phyloP scores from a whole-genome alignment of 30 jellyfish, hydroid and myxozoan genomes.

The Pelagia noctiluca region DNA sequence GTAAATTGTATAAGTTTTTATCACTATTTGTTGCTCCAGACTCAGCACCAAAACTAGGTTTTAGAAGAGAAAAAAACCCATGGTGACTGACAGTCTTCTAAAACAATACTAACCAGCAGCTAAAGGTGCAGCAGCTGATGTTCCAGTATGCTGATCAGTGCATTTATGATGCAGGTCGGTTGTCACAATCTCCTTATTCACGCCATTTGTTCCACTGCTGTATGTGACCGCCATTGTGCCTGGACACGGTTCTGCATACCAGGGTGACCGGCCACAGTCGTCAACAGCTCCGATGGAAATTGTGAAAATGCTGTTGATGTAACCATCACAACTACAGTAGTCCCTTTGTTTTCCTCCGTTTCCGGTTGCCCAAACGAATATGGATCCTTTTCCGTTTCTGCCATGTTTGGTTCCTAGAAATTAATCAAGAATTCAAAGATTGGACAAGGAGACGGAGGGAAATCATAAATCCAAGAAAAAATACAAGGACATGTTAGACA shows the following conservation, averaged over 20 bases:
- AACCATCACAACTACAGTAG: conserved; percentile 99
- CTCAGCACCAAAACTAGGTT: too few species aligned
- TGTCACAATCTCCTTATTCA: conserved; percentile 88
- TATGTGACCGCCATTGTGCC: conserved; percentile 99
- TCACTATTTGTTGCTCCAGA: too few species aligned
- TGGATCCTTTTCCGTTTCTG: conserved; percentile 92
- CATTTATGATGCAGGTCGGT: conserved; percentile 92
- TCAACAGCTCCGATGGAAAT: conserved; percentile 99
- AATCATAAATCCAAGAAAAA: too few species aligned
- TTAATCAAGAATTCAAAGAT: too few species aligned
- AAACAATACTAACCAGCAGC: conserved; percentile 87
- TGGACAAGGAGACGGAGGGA: too few species aligned
- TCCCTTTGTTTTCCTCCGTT: conserved; percentile 94
- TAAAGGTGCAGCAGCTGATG: conserved; percentile 99
- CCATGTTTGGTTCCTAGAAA: conserved; percentile 81
- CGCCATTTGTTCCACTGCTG: conserved; percentile 93
- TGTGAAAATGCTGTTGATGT: conserved; percentile 89
- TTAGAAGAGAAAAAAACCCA: not conserved
- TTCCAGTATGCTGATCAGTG: conserved; percentile 91
- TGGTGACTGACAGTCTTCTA: not conserved
- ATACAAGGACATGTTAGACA: too few species aligned
- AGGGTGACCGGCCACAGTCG: conserved; percentile 96
- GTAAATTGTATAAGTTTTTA: too few species aligned
- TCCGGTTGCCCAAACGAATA: conserved; percentile 99
- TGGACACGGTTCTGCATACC: conserved; percentile 99